A percentile compares a stretch with the other conserved stretches of the same genome.
These are phyloP conservation scores for Ispidina lecontei DNA, from an alignment of 2,797 vertebrate species.

Conservation along the genomic window DNA sequence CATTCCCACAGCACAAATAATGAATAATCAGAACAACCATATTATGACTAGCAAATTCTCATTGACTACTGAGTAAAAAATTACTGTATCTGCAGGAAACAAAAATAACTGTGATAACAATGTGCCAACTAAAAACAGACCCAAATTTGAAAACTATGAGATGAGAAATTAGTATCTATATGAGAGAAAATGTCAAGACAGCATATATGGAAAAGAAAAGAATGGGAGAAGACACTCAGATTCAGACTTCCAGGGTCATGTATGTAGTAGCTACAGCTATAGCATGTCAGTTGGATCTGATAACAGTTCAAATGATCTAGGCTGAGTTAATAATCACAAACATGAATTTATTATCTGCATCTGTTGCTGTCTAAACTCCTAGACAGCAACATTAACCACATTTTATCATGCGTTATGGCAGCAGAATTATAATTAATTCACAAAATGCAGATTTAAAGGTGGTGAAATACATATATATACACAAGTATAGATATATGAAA, in stretches of 20 bases:
- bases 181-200: background rate
- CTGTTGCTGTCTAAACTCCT: background rate
- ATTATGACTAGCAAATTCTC: background rate
- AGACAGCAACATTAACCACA: background rate
- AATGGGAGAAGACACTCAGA: background rate
- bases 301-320: background rate
- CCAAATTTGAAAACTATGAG: background rate
- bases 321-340: background rate
- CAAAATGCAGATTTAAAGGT: conserved; percentile 33
- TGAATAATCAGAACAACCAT: background rate
- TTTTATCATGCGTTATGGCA: conserved; percentile 1
- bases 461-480: background rate
- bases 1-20: background rate
- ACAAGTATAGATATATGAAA: background rate
- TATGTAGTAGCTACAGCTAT: background rate
- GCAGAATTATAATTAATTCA: conserved; percentile 23
- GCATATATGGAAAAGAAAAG: background rate
- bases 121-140: background rate
- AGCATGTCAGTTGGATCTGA: background rate
- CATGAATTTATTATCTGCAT: background rate
- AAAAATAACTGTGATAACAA: background rate
- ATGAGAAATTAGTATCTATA: background rate
- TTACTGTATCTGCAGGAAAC: background rate
- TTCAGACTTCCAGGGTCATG: background rate
- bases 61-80: background rate